Evolutionary conservation across 2,113 vertebrate species (phyloP).

Genomic region (Tupaia chinensis): DNA sequence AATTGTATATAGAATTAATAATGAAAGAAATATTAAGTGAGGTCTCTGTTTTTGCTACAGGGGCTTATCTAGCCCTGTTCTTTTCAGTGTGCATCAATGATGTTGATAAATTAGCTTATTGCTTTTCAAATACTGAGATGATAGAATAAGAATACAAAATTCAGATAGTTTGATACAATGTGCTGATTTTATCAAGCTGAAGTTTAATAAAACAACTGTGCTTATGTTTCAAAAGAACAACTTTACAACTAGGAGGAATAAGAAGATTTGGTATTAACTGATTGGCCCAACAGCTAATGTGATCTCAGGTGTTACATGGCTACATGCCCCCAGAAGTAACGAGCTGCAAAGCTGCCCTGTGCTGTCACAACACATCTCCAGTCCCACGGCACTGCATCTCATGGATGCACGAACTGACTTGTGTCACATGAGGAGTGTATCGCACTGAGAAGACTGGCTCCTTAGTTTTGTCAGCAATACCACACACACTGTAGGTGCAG

Average conservation of each 20-base stretch:
- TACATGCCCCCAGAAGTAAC: background rate
- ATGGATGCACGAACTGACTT: background rate
- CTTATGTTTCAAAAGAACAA: background rate
- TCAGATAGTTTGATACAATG: background rate
- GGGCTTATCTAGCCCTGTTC: background rate
- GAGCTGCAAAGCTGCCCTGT: accelerated
- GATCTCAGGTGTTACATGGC: background rate
- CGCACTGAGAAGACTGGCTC: background rate
- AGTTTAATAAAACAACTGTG: background rate
- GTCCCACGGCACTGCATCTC: accelerated
- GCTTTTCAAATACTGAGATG: background rate
- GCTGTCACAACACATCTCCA: no score
- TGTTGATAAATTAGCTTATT: background rate
- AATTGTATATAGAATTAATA: background rate
- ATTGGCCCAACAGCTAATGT: background rate
- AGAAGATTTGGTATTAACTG: background rate
- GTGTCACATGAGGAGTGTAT: background rate
- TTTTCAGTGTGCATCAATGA: background rate
- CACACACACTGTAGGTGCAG: background rate
- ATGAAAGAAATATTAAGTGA: background rate
- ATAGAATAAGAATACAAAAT: background rate
- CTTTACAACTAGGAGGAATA: background rate
- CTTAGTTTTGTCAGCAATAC: background rate
- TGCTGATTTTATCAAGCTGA: background rate
- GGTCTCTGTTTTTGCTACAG: background rate